Conservation (phyloP, 2,797 vertebrate genomes). For the Gymnodraco acuticeps region DNA sequence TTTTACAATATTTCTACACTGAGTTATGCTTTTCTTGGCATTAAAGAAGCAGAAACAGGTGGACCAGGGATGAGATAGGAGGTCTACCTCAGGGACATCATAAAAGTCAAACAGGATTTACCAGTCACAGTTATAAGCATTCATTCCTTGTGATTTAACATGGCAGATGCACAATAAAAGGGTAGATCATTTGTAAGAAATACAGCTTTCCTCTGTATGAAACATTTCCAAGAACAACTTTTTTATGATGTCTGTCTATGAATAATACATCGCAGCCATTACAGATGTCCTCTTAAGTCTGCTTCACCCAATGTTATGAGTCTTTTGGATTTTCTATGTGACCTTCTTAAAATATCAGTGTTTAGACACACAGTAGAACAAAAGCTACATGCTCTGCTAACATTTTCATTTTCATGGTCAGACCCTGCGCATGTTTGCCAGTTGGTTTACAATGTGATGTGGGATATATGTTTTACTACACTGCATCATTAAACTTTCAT, state of each 20-base stretch:
- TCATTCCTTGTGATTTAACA: conserved; percentile 36
- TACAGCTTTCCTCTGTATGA: conserved; percentile 21
- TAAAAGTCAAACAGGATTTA: conserved; percentile 53
- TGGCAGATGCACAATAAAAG: conserved; percentile 30
- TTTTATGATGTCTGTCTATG: conserved; percentile 35
- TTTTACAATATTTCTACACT: neutral
- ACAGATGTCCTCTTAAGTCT: conserved; percentile 32
- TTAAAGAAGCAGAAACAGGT: conserved; percentile 30
- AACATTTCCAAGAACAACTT: conserved; percentile 28
- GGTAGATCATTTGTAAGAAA: conserved; percentile 44
- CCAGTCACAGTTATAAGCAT: conserved; percentile 34
- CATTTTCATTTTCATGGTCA: conserved; percentile 9
- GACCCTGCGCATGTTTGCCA: conserved; percentile 2
- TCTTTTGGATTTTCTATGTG: conserved; percentile 30
- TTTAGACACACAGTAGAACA: neutral
- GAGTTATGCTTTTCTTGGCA: conserved; percentile 14
- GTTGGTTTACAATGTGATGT: conserved; percentile 12
- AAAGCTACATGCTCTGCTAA: neutral
- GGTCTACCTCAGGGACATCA: conserved; percentile 43
- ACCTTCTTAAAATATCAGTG: neutral
- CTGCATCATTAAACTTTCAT: conserved; percentile 27
- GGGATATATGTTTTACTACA: conserved; percentile 1
- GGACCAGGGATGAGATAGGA: conserved; percentile 5
- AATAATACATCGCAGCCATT: conserved; percentile 45
- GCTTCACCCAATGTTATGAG: conserved; percentile 27